phyloP scores from a whole-genome alignment of 2,797 vertebrate species.

The Microctenopoma stevenorrisi region DNA sequence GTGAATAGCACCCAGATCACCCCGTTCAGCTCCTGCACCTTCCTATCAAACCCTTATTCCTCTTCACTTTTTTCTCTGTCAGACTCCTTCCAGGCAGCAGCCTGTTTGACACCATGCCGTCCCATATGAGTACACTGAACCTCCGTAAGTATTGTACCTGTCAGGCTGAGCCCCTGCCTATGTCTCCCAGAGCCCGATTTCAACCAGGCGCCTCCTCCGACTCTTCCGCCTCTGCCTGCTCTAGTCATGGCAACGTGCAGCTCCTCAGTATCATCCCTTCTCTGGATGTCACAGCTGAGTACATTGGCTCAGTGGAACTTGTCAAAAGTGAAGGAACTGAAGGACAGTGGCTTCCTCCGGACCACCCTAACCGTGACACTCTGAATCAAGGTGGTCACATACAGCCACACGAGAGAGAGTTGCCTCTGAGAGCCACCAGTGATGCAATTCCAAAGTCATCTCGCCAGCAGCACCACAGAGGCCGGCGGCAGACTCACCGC shows the following conservation, averaged over 20 bases:
- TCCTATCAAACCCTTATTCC: background rate
- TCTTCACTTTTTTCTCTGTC: slow-evolving; percentile 29
- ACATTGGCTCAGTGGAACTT: slow-evolving; percentile 75
- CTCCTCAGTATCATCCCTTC: slow-evolving; percentile 85
- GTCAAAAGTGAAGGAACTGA: slow-evolving; percentile 56
- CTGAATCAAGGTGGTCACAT: slow-evolving; percentile 22
- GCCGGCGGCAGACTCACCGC: slow-evolving; percentile 74
- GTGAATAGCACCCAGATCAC: too few relatives aligned
- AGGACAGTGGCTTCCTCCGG: slow-evolving; percentile 28
- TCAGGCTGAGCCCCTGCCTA: slow-evolving; percentile 41
- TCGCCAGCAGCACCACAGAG: slow-evolving; percentile 39
- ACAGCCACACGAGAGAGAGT: background rate
- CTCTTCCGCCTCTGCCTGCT: slow-evolving; percentile 74
- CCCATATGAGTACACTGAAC: slow-evolving; percentile 48
- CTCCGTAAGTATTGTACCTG: slow-evolving; percentile 84
- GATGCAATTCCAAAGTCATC: slow-evolving; percentile 28
- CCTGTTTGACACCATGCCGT: slow-evolving; percentile 86
- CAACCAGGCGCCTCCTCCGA: slow-evolving; percentile 45
- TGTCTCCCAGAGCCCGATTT: slow-evolving; percentile 55
- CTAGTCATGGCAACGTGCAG: slow-evolving; percentile 66
- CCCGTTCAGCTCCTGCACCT: too few relatives aligned
- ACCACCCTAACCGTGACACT: slow-evolving; percentile 34
- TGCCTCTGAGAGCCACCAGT: slow-evolving; percentile 30
- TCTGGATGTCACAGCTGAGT: slow-evolving; percentile 87
- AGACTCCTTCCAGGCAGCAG: slow-evolving; percentile 88